Conservation (phyloP, 2,113 vertebrate species). For the Callipepla squamata region DNA sequence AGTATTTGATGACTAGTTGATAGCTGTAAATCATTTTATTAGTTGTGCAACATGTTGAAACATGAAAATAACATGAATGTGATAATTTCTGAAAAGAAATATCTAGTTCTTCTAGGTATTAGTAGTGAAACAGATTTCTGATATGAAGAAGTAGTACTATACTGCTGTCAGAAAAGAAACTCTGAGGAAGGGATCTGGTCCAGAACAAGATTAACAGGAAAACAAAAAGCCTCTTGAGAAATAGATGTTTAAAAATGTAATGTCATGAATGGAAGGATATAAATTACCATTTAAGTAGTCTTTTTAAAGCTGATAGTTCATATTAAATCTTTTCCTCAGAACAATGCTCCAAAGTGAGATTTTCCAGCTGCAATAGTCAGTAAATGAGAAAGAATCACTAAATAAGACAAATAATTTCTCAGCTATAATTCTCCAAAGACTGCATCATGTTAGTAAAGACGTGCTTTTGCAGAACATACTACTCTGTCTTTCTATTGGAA, state of each 20-base stretch:
- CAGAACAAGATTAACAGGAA: neutral
- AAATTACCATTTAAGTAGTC: neutral
- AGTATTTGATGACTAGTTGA: constrained; percentile 28
- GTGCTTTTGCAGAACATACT: neutral
- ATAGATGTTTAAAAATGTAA: neutral
- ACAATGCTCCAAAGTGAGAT: neutral
- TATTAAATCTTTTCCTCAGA: neutral
- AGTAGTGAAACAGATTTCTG: neutral
- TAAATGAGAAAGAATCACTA: neutral
- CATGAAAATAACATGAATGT: neutral
- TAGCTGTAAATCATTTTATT: neutral
- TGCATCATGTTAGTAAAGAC: neutral
- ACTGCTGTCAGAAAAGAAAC: neutral
- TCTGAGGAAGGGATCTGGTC: neutral
- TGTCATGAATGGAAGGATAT: neutral
- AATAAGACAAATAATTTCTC: neutral
- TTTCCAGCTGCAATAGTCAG: neutral
- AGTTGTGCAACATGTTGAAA: neutral
- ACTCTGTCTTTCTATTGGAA: neutral
- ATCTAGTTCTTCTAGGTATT: neutral
- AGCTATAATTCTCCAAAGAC: neutral
- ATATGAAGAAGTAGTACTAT: neutral
- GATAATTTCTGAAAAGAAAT: neutral
- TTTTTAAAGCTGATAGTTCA: neutral
- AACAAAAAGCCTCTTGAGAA: neutral